A percentile compares a stretch with the other conserved stretches of the same genome.
These are phyloP conservation scores for Siderastrea siderea DNA, from an alignment of 92 coral and sea anemone genomes.

Conservation along the genomic window DNA sequence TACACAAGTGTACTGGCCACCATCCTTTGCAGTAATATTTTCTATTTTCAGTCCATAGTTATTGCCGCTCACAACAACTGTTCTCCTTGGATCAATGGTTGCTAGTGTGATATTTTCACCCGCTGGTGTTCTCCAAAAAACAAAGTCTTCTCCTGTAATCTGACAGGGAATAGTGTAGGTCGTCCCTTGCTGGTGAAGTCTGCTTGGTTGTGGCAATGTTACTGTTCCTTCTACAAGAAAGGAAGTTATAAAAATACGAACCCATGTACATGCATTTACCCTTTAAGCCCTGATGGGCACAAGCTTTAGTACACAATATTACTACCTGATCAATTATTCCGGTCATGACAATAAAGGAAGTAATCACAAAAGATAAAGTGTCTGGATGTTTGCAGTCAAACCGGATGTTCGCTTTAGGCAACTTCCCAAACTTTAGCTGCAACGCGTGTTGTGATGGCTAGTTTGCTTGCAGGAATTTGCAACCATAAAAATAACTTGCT, in stretches of 20 bases:
- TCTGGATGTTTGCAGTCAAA: too few relatives aligned
- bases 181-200: background rate
- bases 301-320: too few relatives aligned
- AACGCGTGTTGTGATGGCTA: too few relatives aligned
- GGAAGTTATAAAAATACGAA: background rate
- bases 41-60: background rate
- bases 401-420: too few relatives aligned
- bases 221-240: slow-evolving; percentile 33
- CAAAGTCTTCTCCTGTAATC: slow-evolving; percentile 6
- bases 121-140: slow-evolving; percentile 35
- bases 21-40: background rate
- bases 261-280: background rate
- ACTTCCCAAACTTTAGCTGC: too few relatives aligned
- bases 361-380: too few relatives aligned
- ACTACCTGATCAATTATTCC: too few relatives aligned
- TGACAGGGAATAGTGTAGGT: background rate
- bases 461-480: too few relatives aligned
- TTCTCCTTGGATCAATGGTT: background rate
- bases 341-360: too few relatives aligned
- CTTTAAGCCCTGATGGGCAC: too few relatives aligned
- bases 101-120: background rate
- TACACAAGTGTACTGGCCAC: slow-evolving; percentile 20
- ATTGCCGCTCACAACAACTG: background rate
- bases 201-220: background rate
- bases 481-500: too few relatives aligned